Conservation (phyloP, 2,797 vertebrate species). For the Siniperca undulata region DNA sequence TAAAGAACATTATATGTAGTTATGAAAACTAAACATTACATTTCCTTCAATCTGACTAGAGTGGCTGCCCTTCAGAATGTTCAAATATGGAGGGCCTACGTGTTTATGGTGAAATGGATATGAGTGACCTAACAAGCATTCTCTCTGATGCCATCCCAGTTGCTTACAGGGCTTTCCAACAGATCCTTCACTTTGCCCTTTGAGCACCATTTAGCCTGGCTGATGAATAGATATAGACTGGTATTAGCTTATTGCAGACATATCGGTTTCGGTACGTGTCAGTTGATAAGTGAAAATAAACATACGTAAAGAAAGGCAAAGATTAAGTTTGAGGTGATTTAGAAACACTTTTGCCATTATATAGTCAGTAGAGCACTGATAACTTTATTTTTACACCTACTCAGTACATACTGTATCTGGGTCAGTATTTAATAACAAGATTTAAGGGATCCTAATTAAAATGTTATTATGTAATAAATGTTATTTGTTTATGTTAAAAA, state of each 20-base stretch:
- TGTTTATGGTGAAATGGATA: conserved; percentile 53
- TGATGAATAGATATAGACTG: neutral
- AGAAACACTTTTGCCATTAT: too few species aligned
- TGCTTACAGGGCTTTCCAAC: conserved; percentile 27
- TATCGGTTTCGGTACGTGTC: too few species aligned
- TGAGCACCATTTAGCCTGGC: neutral
- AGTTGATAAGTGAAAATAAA: neutral
- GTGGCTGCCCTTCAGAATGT: conserved; percentile 10
- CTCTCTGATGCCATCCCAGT: conserved; percentile 16
- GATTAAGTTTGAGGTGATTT: neutral
- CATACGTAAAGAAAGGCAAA: neutral
- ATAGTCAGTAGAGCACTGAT: too few species aligned
- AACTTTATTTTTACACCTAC: neutral
- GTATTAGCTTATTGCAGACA: neutral
- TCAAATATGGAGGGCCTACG: conserved; percentile 15
- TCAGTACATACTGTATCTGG: neutral
- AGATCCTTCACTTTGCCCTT: neutral
- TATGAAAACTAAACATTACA: neutral
- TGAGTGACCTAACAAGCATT: conserved; percentile 46
- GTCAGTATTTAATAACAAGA: neutral
- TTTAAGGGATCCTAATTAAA: neutral
- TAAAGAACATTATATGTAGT: neutral
- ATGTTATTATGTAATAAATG: too few species aligned
- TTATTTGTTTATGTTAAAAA: neutral
- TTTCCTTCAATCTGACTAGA: neutral